Evolutionary conservation across 2,797 vertebrate species (phyloP).

Genomic region (Acanthis flammea): DNA sequence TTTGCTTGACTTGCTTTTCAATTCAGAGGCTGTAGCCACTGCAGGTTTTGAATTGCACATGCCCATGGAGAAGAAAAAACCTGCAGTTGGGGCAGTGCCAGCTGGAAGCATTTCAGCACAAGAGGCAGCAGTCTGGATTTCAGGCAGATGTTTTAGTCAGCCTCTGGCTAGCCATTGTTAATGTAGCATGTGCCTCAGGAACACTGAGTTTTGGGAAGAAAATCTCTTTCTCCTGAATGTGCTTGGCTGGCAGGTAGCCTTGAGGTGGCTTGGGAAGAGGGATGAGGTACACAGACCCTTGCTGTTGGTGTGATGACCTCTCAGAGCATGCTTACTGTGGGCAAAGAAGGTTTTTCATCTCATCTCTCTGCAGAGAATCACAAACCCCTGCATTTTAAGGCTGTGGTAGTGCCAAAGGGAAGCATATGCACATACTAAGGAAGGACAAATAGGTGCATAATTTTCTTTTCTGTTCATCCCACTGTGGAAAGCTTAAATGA

Average conservation of each 20-base stretch:
- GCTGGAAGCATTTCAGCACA: neutral
- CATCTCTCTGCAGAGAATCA: neutral
- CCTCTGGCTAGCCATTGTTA: neutral
- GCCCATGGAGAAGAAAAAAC: neutral
- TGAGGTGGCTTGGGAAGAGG: neutral
- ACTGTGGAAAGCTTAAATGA: neutral
- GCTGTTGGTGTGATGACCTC: neutral
- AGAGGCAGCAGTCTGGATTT: neutral
- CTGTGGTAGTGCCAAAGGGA: neutral
- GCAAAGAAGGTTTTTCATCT: neutral
- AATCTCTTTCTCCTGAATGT: neutral
- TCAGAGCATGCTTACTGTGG: rapidly evolving
- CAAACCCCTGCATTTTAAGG: neutral
- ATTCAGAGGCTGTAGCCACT: neutral
- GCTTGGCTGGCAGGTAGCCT: neutral
- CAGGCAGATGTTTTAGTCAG: neutral
- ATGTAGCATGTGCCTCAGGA: rapidly evolving
- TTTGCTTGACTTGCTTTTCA: neutral
- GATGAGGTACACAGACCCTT: neutral
- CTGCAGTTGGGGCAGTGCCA: neutral
- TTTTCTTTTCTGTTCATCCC: neutral
- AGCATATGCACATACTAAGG: neutral
- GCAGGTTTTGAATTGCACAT: neutral
- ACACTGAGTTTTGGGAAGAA: neutral
- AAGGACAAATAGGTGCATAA: neutral